Evolutionary conservation across 2,113 vertebrate species (phyloP).

Genomic region (Petroica traversi): DNA sequence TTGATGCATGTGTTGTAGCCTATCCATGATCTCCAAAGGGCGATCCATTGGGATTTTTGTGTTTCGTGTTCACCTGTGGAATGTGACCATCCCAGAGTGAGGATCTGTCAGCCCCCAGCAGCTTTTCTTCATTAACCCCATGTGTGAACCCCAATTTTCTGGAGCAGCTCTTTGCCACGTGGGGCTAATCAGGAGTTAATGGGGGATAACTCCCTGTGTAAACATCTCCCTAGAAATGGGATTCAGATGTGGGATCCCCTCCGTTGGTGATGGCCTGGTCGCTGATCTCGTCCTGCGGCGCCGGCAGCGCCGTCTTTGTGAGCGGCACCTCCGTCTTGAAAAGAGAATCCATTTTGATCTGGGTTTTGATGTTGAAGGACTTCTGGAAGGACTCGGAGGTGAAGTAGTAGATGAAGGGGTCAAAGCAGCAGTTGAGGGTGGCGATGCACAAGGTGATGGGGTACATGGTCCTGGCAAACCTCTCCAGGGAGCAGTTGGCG

Average conservation of each 20-base stretch:
- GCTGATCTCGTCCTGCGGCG: conserved; percentile 72
- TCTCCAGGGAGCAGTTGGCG: conserved; percentile 88
- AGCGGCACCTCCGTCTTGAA: conserved; percentile 81
- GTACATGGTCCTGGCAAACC: conserved; percentile 91
- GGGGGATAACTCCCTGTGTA: background rate
- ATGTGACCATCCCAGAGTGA: background rate
- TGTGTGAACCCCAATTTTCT: background rate
- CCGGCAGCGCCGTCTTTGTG: conserved; percentile 71
- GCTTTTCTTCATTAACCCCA: background rate
- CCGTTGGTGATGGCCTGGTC: conserved; percentile 82
- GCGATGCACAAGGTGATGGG: conserved; percentile 94
- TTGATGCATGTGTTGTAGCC: background rate
- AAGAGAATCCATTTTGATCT: conserved; percentile 82
- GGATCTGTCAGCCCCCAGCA: background rate
- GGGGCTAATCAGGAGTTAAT: background rate
- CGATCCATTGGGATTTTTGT: background rate
- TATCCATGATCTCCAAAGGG: background rate
- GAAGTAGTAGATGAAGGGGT: conserved; percentile 97
- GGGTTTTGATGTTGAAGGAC: conserved; percentile 87
- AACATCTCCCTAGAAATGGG: conserved; percentile 68
- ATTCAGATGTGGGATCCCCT: conserved; percentile 83
- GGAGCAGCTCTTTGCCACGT: background rate
- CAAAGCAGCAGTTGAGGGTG: conserved; percentile 94
- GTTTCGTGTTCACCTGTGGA: background rate
- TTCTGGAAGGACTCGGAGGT: conserved; percentile 98